Conservation (phyloP, 1,140 invertebrate genomes). For the Colletes gigas region DNA sequence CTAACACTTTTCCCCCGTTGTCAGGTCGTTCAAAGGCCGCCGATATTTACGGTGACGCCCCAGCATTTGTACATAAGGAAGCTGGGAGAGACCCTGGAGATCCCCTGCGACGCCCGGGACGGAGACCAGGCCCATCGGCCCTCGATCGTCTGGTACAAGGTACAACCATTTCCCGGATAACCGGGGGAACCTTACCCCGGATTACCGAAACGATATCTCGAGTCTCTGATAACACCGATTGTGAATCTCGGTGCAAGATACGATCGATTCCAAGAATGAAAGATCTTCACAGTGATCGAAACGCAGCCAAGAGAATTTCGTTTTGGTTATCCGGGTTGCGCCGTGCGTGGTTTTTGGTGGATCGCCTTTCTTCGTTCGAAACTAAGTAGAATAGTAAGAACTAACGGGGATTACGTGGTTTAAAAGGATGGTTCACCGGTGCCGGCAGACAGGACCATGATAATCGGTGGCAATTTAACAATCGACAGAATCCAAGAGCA, state of each 20-base stretch:
- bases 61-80: conserved; percentile 91
- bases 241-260: no score
- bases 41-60: conserved; percentile 88
- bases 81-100: conserved; percentile 89
- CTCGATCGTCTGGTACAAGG: conserved; percentile 92
- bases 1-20: background rate
- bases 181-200: no score
- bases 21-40: conserved; percentile 91
- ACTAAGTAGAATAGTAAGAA: background rate
- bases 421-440: conserved; percentile 87
- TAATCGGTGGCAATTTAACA: conserved; percentile 93
- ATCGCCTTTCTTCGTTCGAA: background rate
- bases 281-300: no score
- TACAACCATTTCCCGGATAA: conserved; percentile 72
- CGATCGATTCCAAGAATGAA: no score
- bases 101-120: conserved; percentile 91
- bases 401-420: background rate
- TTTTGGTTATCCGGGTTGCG: conserved; percentile 53
- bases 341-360: background rate
- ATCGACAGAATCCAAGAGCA: conserved; percentile 90
- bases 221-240: no score
- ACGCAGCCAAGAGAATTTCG: no score
- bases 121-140: conserved; percentile 88
- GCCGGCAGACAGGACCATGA: conserved; percentile 84
- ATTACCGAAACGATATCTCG: no score